phyloP scores from a whole-genome alignment of 2,113 vertebrate species.

The Ameiurus melas region DNA sequence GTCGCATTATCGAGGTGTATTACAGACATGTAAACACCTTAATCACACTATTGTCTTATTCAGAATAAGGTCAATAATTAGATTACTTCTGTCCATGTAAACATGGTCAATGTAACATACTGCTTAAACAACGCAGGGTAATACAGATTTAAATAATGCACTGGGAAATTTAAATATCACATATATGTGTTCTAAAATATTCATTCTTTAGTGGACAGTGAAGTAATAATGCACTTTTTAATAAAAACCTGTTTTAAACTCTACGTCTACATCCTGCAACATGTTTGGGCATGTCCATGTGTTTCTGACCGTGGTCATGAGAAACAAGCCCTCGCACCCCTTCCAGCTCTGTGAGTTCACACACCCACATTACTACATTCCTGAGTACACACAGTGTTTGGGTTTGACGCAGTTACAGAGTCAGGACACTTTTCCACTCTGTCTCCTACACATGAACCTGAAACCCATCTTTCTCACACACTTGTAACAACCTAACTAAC shows the following conservation, averaged over 20 bases:
- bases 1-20: too few species aligned
- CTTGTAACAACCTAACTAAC: background rate
- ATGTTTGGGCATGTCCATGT: background rate
- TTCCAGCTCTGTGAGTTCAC: background rate
- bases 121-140: background rate
- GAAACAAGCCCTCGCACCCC: slow-evolving; percentile 13
- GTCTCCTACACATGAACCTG: background rate
- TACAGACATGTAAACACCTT: too few species aligned
- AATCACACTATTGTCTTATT: too few species aligned
- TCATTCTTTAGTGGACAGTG: background rate
- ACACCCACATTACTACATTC: slow-evolving; percentile 21
- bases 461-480: background rate
- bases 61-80: too few species aligned
- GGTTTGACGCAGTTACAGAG: background rate
- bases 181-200: too few species aligned
- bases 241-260: background rate
- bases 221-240: background rate
- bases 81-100: too few species aligned
- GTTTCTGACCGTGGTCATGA: background rate
- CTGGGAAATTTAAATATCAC: background rate
- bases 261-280: background rate
- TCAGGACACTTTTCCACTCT: background rate
- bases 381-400: background rate
- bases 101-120: background rate
- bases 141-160: background rate